These are phyloP conservation scores for Tragelaphus imberbis DNA, from an alignment of 2,113 vertebrate genomes.

Conservation along the genomic window DNA sequence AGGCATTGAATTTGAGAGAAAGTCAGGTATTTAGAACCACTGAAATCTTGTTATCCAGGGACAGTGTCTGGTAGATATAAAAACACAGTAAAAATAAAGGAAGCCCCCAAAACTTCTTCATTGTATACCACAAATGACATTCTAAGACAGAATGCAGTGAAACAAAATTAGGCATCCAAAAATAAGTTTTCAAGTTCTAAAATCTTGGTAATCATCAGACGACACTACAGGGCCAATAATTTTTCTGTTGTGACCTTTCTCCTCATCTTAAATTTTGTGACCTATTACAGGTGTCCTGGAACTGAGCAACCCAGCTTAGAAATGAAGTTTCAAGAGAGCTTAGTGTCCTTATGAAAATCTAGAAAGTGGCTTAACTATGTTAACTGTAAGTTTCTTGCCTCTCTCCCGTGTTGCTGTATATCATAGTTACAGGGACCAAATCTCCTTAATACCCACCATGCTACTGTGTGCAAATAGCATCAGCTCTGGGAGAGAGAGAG, in stretches of 20 bases:
- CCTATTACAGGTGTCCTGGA: neutral
- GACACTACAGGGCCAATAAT: slow-evolving; percentile 71
- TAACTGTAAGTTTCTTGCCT: neutral
- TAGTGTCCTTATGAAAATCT: neutral
- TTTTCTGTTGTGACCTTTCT: neutral
- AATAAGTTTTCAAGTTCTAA: neutral
- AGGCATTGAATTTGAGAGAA: neutral
- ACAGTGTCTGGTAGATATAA: neutral
- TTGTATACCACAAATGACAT: neutral
- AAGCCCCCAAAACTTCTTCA: neutral
- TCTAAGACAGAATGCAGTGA: neutral
- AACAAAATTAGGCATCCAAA: neutral
- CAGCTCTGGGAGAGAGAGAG: too few species aligned
- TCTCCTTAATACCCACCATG: neutral
- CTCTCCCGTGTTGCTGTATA: neutral
- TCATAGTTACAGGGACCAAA: neutral
- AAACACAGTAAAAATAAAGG: neutral
- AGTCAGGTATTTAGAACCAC: neutral
- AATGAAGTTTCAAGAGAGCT: neutral
- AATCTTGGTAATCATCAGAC: slow-evolving; percentile 73
- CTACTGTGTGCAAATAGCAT: neutral
- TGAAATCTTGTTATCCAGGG: neutral
- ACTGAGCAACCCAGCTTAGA: neutral
- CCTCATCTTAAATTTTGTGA: neutral
- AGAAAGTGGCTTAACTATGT: neutral